phyloP scores from a whole-genome alignment of 2,888 invertebrate species.

The Harpagoxenus sublaevis region DNA sequence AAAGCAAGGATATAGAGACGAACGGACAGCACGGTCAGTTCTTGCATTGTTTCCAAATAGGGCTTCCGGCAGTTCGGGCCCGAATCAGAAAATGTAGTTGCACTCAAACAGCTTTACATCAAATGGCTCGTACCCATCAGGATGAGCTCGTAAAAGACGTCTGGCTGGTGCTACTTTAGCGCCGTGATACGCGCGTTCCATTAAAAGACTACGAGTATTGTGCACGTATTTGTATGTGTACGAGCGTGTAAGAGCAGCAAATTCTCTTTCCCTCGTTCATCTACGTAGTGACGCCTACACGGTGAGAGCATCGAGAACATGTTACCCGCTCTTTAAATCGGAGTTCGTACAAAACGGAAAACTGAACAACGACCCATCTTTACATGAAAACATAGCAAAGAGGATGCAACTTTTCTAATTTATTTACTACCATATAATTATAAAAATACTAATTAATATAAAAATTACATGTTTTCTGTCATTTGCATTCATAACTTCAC shows the following conservation, averaged over 20 bases:
- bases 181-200: slow-evolving; percentile 65
- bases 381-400: neutral
- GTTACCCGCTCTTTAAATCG: slow-evolving; percentile 61
- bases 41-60: slow-evolving; percentile 32
- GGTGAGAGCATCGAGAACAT: slow-evolving; percentile 19
- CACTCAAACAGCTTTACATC: slow-evolving; percentile 54
- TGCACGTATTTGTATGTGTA: slow-evolving; percentile 24
- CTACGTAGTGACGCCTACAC: slow-evolving; percentile 33
- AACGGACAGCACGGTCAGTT: slow-evolving; percentile 26
- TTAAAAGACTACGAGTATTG: slow-evolving; percentile 58
- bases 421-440: neutral
- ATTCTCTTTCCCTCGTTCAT: slow-evolving; percentile 27
- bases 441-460: neutral
- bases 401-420: neutral
- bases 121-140: slow-evolving; percentile 63
- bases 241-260: slow-evolving; percentile 35
- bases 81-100: slow-evolving; percentile 63
- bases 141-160: slow-evolving; percentile 72
- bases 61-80: neutral
- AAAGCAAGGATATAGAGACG: slow-evolving; percentile 24
- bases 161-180: slow-evolving; percentile 62
- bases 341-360: slow-evolving; percentile 46
- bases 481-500: neutral
- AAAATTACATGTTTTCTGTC: neutral
- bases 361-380: neutral